Base-by-base conservation (phyloP, 2,113 vertebrate species). In the Ciconia stormi region DNA sequence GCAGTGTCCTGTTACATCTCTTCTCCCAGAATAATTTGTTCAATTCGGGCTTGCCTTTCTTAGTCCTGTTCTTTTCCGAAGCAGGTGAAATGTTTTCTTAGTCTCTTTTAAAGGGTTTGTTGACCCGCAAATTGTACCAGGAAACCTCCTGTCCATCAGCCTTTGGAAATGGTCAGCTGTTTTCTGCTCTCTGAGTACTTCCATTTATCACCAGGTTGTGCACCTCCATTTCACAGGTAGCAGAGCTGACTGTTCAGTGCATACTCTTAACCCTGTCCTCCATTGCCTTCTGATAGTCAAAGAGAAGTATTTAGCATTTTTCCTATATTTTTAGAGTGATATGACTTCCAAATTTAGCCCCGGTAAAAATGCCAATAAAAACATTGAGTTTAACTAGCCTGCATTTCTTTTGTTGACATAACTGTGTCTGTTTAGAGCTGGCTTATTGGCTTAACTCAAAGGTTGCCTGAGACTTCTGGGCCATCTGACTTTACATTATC, bases 181-280 rank as follows among this genome's bases (percentile, higher is more conserved):
- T 95, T 89, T 80, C 76, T 89, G 72, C 59, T 72, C 34, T 52
- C 44, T 13, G 47, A 87, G 66, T 62, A 21, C 62, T 91, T 85
- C n/a, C 38, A 58, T 95, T 89, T 90, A 30, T 95, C 50, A 42
- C 58, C 1, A 11, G 34, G 14, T 49, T 73, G 42, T 73, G 62
- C 20, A 42, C 80, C 52, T 95, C 93, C 89, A 85, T 95, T 92
- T 93, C 78, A 42, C 78, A 91, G 77, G 89, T 85, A 93, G 70
- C 84, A 80, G 84, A 66, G 58, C 69, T n/a, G 38, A 10, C 42
- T 77, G 8, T 38, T 82, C 30, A 21, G 55, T 53, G 73, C 12
- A 2, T 36, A 1, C 26, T 86, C 47, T 73, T 66, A 46, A 46
- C 25, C 16, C 30, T 55, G 23, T 71, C 53, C 66, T 89, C 49